Conservation (phyloP, 2,113 vertebrate genomes). For the Cyanoramphus novaezelandiae region DNA sequence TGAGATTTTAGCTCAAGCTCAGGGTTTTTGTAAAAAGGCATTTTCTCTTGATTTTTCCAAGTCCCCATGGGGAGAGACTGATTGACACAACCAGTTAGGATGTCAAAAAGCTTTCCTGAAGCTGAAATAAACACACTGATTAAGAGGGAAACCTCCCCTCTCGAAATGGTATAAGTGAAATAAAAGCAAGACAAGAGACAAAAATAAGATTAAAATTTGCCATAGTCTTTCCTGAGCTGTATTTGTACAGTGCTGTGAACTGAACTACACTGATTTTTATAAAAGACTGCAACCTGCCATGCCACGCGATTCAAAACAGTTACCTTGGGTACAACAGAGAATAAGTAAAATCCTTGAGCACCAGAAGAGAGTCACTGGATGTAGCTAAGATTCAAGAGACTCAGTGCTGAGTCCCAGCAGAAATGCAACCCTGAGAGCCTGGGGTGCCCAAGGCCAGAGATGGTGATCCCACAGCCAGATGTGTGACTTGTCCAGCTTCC, state of each 20-base stretch:
- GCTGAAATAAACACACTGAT: background rate
- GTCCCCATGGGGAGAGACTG: background rate
- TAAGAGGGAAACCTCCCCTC: background rate
- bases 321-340: background rate
- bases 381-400: background rate
- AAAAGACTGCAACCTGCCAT: background rate
- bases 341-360: background rate
- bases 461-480: background rate
- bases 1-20: background rate
- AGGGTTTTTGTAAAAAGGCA: background rate
- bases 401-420: background rate
- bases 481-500: background rate
- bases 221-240: background rate
- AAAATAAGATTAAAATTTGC: background rate
- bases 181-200: background rate
- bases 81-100: background rate
- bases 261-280: background rate
- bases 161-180: background rate
- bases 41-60: background rate
- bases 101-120: background rate
- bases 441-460: background rate
- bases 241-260: accelerated
- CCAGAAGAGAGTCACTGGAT: background rate
- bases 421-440: background rate
- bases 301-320: background rate